Evolutionary conservation across 2,888 invertebrate species (phyloP).

Genomic region (Machimus rusticus): DNA sequence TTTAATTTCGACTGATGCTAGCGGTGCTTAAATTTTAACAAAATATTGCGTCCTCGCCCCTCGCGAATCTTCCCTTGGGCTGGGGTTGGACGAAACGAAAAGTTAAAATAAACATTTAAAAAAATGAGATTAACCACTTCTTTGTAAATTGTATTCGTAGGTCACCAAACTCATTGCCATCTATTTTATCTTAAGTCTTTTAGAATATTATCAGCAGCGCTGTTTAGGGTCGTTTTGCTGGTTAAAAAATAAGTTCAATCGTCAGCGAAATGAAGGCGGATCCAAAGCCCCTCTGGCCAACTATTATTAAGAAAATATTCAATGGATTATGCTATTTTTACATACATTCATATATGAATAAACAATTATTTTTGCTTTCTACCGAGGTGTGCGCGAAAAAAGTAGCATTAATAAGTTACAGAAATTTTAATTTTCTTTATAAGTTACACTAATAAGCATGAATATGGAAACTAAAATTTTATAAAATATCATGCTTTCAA

Average conservation of each 20-base stretch:
- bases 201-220: neutral
- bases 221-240: neutral
- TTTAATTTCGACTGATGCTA: slow-evolving; percentile 22
- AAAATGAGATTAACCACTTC: neutral
- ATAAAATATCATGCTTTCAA: too few species aligned
- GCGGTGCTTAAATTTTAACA: slow-evolving; percentile 29
- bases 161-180: neutral
- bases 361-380: neutral
- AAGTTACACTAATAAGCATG: too few species aligned
- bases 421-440: too few species aligned
- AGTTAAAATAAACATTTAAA: neutral
- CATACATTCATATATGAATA: too few species aligned
- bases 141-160: neutral
- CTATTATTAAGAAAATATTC: neutral
- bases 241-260: neutral
- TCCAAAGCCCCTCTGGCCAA: neutral
- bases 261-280: neutral
- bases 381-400: neutral
- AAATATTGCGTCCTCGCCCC: neutral
- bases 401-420: neutral
- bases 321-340: neutral
- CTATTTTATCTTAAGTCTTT: neutral
- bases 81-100: neutral
- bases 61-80: neutral
- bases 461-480: too few species aligned